These are phyloP conservation scores for Cyrtorhinus lividipennis DNA, from an alignment of 1,140 invertebrate genomes.

Conservation along the genomic window DNA sequence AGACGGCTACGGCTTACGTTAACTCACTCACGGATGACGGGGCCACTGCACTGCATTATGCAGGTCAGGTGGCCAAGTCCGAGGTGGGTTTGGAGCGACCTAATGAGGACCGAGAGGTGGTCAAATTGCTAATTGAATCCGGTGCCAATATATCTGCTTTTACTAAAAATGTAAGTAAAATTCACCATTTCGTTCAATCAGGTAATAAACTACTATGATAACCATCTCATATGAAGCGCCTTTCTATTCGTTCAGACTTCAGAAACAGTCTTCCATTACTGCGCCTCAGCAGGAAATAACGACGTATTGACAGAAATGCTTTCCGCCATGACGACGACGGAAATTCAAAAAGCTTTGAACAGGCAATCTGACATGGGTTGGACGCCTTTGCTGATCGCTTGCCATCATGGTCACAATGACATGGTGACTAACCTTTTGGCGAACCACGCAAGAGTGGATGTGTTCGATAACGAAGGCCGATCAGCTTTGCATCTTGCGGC, in stretches of 20 bases:
- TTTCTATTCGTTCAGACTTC: conserved; percentile 47
- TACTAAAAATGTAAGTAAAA: conserved; percentile 46
- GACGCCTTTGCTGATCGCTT: conserved; percentile 90
- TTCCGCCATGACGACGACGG: conserved; percentile 65
- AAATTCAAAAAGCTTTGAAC: conserved; percentile 85
- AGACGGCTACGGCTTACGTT: conserved; percentile 49
- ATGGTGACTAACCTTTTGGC: conserved; percentile 61
- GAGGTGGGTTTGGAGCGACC: conserved; percentile 56
- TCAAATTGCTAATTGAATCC: conserved; percentile 71
- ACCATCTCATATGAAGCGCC: background rate
- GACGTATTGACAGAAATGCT: conserved; percentile 89
- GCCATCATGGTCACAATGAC: conserved; percentile 38
- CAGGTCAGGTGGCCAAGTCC: conserved; percentile 60
- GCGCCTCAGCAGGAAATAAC: conserved; percentile 87
- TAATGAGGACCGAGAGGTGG: conserved; percentile 79
- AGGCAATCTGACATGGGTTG: conserved; percentile 81
- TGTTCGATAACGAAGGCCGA: conserved; percentile 91
- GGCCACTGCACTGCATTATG: conserved; percentile 83
- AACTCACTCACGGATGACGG: conserved; percentile 78
- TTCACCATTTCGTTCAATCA: background rate
- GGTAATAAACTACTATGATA: too few species aligned
- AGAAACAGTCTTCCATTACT: conserved; percentile 92
- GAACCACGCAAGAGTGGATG: conserved; percentile 92
- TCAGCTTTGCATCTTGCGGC: conserved; percentile 91
- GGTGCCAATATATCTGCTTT: conserved; percentile 75